Conservation (phyloP, 2,797 vertebrate genomes). For the Spinus olivaceus region DNA sequence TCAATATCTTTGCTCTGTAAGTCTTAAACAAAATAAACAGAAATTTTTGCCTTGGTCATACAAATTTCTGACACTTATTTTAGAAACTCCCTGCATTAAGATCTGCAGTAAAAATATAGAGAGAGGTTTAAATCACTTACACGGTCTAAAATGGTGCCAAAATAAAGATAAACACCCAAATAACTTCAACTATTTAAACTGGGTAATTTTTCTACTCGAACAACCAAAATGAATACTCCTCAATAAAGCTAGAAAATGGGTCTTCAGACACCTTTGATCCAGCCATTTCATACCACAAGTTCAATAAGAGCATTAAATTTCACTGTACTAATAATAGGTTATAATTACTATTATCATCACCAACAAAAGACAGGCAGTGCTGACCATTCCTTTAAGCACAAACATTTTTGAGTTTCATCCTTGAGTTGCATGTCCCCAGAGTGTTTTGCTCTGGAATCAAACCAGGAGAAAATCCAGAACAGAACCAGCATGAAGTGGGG, state of each 20-base stretch:
- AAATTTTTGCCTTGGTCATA: not conserved
- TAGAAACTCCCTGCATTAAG: not conserved
- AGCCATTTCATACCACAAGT: not conserved
- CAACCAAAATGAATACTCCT: not conserved
- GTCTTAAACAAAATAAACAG: not conserved
- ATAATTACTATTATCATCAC: not conserved
- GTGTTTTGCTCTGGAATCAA: not conserved
- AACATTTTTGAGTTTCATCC: not conserved
- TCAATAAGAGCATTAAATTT: not conserved
- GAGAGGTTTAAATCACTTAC: not conserved
- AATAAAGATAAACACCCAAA: not conserved
- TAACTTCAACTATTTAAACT: not conserved
- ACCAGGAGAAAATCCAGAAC: not conserved
- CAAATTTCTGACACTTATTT: not conserved
- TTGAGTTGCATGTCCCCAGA: accelerated
- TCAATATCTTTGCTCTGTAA: not conserved
- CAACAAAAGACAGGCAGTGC: not conserved
- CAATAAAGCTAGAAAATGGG: not conserved
- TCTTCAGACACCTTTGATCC: not conserved
- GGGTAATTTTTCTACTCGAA: not conserved
- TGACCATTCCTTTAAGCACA: not conserved
- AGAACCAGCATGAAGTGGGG: accelerated
- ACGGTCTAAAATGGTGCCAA: not conserved
- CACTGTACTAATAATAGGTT: not conserved
- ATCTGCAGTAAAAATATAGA: not conserved